These are phyloP conservation scores for Atrina japonica DNA, from an alignment of 2,888 invertebrate species.

Conservation along the genomic window DNA sequence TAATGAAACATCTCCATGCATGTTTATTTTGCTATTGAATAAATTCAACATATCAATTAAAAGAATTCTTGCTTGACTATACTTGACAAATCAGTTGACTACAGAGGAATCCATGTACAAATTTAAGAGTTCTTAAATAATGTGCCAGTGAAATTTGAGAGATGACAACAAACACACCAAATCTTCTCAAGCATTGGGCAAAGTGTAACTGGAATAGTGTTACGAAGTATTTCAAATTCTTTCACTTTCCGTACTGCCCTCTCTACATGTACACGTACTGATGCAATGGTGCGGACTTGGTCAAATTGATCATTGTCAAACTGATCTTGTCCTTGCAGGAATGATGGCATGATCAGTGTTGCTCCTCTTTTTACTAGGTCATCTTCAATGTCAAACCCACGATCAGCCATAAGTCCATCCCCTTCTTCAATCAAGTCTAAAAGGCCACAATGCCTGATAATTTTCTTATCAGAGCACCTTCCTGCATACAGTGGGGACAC, in stretches of 20 bases:
- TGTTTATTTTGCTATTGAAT: too few species aligned
- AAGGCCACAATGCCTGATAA: constrained; percentile 34
- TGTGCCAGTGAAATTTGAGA: constrained; percentile 15
- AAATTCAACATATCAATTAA: too few species aligned
- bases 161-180: constrained; percentile 11
- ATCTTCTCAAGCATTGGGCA: constrained; percentile 15
- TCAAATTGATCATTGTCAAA: constrained; percentile 1
- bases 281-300: constrained; percentile 2
- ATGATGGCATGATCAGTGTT: constrained; percentile 14
- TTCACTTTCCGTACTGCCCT: constrained; percentile 11
- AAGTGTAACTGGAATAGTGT: constrained; percentile 33
- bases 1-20: too few species aligned
- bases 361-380: constrained; percentile 1
- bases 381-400: constrained; percentile 19
- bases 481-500: constrained; percentile 39
- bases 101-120: too few species aligned
- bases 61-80: too few species aligned
- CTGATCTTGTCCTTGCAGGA: constrained; percentile 7
- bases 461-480: constrained; percentile 37
- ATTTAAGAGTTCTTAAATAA: too few species aligned
- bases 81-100: too few species aligned
- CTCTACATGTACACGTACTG: constrained; percentile 10
- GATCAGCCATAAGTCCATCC: constrained; percentile 25
- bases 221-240: constrained; percentile 31
- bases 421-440: constrained; percentile 24